Evolutionary conservation across 2,888 invertebrate species (phyloP).

Genomic region (Julus scanicus): DNA sequence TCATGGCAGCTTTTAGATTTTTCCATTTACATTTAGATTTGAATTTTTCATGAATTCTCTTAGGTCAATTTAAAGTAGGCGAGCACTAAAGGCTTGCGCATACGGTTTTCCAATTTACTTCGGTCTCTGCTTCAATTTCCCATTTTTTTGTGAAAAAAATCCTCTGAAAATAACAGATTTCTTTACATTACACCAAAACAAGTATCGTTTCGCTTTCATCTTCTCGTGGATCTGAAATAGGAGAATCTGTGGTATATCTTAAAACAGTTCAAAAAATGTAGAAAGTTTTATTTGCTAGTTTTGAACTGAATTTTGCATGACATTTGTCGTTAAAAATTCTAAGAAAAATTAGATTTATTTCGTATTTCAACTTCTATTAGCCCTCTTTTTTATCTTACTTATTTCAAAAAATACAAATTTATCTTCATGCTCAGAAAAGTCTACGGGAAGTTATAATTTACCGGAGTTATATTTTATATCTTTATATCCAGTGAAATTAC

Average conservation of each 20-base stretch:
- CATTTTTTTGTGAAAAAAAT: background rate
- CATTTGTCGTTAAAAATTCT: background rate
- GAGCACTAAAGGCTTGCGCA: background rate
- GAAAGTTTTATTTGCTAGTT: too few relatives aligned
- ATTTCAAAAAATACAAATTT: too few relatives aligned
- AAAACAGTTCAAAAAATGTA: background rate
- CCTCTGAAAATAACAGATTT: background rate
- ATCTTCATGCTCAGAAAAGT: too few relatives aligned
- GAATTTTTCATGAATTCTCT: slow-evolving; percentile 22
- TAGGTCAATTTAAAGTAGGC: slow-evolving; percentile 5
- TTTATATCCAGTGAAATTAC: too few relatives aligned
- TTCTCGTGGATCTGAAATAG: background rate
- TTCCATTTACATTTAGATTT: slow-evolving; percentile 28
- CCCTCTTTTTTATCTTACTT: too few relatives aligned
- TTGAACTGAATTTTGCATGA: background rate
- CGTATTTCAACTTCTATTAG: too few relatives aligned
- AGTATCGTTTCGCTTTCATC: background rate
- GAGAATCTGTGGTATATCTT: background rate
- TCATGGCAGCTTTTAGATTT: background rate
- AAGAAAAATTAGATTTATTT: too few relatives aligned
- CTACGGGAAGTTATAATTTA: too few relatives aligned
- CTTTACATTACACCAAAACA: background rate
- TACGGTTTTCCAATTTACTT: background rate
- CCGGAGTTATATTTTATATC: too few relatives aligned
- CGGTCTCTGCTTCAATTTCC: background rate